These are phyloP conservation scores for Cerastis rubricosa DNA, from an alignment of 2,888 invertebrate genomes.

Conservation along the genomic window DNA sequence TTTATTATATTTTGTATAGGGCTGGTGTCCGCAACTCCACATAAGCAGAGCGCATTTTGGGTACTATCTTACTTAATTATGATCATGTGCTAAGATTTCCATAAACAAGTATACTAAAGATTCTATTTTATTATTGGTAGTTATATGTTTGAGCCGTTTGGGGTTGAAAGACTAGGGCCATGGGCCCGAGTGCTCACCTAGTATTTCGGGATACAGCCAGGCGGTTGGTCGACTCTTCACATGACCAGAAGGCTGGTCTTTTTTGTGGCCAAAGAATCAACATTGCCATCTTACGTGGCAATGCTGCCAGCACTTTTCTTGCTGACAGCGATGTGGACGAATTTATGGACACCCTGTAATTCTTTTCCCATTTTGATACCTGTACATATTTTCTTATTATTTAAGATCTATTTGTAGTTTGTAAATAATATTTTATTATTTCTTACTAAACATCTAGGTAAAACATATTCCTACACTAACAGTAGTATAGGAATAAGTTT, in stretches of 20 bases:
- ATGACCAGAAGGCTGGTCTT: neutral
- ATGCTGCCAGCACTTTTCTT: neutral
- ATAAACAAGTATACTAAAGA: neutral
- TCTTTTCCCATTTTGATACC: too few species aligned
- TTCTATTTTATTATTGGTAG: too few species aligned
- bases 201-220: neutral
- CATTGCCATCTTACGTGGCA: neutral
- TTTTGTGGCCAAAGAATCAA: neutral
- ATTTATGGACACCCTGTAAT: neutral
- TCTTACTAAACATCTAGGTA: neutral
- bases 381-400: neutral
- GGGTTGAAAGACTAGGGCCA: too few species aligned
- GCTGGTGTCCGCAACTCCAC: neutral
- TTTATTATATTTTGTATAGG: neutral
- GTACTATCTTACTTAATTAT: neutral
- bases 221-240: neutral
- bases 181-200: neutral
- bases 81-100: too few species aligned
- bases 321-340: neutral
- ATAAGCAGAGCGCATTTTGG: neutral
- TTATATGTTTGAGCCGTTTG: too few species aligned
- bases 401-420: too few species aligned
- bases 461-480: neutral
- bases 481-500: too few species aligned
- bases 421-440: neutral